Evolutionary conservation across 2,888 invertebrate genomes (phyloP).

Genomic region (Euspilapteryx auroguttella): DNA sequence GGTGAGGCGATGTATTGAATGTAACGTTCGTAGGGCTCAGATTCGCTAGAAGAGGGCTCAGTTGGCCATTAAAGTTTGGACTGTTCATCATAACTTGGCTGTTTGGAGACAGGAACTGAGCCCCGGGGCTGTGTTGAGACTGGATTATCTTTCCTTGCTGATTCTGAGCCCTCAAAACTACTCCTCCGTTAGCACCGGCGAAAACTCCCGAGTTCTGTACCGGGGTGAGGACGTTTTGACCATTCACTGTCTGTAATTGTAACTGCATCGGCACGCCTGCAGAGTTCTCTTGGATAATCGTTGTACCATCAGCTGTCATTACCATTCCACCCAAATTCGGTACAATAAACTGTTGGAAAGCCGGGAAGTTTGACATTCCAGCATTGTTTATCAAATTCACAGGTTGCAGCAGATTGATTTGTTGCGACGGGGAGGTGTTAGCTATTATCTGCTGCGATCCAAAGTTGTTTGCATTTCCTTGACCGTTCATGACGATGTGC

Average conservation of each 20-base stretch:
- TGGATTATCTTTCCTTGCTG: constrained; percentile 72
- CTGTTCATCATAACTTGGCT: constrained; percentile 78
- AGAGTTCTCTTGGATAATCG: constrained; percentile 72
- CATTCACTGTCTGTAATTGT: constrained; percentile 80
- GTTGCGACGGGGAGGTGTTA: constrained; percentile 54
- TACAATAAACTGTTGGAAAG: constrained; percentile 81
- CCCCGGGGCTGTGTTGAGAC: constrained; percentile 67
- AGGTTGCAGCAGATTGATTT: constrained; percentile 78
- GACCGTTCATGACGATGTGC: constrained; percentile 78
- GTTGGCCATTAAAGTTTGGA: constrained; percentile 71
- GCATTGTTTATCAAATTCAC: constrained; percentile 77
- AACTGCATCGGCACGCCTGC: constrained; percentile 71
- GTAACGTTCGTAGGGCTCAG: constrained; percentile 71
- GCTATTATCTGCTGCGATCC: constrained; percentile 72
- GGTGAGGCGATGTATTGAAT: constrained; percentile 58
- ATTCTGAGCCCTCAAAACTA: constrained; percentile 77
- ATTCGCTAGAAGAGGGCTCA: constrained; percentile 77
- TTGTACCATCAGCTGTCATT: constrained; percentile 79
- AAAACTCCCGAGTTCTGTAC: constrained; percentile 69
- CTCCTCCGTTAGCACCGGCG: constrained; percentile 71
- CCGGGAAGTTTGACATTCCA: constrained; percentile 73
- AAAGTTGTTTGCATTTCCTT: constrained; percentile 61
- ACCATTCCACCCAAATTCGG: constrained; percentile 82
- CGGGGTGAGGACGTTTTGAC: constrained; percentile 74
- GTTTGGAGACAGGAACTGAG: constrained; percentile 75